Evolutionary conservation across 2,113 vertebrate species (phyloP).

Genomic region (Psettodes erumei): DNA sequence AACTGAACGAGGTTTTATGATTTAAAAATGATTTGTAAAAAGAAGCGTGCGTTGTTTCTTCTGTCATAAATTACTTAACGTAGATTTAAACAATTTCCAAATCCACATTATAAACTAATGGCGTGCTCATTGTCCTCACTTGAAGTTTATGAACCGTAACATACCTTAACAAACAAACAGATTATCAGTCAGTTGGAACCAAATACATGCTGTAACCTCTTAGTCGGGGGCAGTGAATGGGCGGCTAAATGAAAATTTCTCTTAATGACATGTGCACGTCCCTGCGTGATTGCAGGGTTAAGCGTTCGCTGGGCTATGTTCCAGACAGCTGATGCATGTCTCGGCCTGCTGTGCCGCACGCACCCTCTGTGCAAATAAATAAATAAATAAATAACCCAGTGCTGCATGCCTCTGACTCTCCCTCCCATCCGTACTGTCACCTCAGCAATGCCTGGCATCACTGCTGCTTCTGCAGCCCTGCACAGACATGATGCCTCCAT

Average conservation of each 20-base stretch:
- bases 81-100: not conserved
- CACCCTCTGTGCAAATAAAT: not conserved
- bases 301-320: conserved; percentile 56
- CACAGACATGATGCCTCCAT: conserved; percentile 2
- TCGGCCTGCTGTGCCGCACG: conserved; percentile 50
- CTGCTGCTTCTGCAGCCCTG: not conserved
- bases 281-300: conserved; percentile 47
- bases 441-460: conserved; percentile 41
- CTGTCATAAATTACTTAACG: not conserved
- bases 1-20: no score
- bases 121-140: not conserved
- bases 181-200: not conserved
- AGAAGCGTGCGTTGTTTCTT: not conserved
- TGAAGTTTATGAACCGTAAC: not conserved
- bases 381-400: conserved; percentile 18
- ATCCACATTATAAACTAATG: not conserved
- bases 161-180: not conserved
- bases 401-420: conserved; percentile 48
- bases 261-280: conserved; percentile 28
- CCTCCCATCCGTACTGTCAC: conserved; percentile 47
- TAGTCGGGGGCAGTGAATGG: conserved; percentile 6
- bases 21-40: not conserved
- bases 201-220: not conserved
- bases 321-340: conserved; percentile 60
- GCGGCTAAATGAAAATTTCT: conserved; percentile 25